A percentile compares a stretch with the other conserved stretches of the same genome.
Evolutionary conservation across 2,888 invertebrate genomes (phyloP).

Genomic region (Ditylenchus weischeri): DNA sequence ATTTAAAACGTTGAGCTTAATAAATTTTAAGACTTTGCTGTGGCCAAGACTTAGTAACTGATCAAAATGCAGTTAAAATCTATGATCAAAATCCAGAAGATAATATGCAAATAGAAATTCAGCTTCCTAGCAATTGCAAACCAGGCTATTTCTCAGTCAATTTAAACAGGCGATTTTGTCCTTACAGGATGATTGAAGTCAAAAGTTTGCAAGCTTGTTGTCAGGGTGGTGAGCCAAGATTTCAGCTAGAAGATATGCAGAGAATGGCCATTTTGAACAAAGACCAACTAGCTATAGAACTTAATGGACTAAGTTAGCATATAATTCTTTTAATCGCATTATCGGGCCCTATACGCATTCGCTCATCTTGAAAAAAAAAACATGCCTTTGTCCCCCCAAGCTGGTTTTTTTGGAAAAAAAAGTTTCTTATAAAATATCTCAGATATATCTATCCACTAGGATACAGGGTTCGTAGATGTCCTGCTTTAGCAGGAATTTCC

Average conservation of each 20-base stretch:
- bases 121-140: background rate
- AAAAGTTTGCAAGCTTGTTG: slow-evolving; percentile 3
- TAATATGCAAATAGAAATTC: slow-evolving; percentile 4
- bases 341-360: too few species aligned
- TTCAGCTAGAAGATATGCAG: background rate
- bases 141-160: background rate
- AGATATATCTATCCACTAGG: too few species aligned
- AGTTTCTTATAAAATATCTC: too few species aligned
- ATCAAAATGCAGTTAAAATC: background rate
- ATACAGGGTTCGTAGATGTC: too few species aligned
- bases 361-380: too few species aligned
- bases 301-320: too few species aligned
- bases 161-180: slow-evolving; percentile 1
- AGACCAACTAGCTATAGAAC: background rate
- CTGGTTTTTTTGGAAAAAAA: too few species aligned
- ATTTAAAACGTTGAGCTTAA: background rate
- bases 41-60: background rate
- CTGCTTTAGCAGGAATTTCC: too few species aligned
- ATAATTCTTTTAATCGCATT: too few species aligned
- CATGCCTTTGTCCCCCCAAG: too few species aligned
- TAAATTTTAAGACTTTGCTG: slow-evolving; percentile 1
- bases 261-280: slow-evolving; percentile 6
- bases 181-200: background rate
- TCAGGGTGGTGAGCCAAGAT: background rate
- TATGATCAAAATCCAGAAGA: background rate